These are phyloP conservation scores for Crocodylus rhombifer DNA, from an alignment of 2,797 vertebrate genomes.

Conservation along the genomic window DNA sequence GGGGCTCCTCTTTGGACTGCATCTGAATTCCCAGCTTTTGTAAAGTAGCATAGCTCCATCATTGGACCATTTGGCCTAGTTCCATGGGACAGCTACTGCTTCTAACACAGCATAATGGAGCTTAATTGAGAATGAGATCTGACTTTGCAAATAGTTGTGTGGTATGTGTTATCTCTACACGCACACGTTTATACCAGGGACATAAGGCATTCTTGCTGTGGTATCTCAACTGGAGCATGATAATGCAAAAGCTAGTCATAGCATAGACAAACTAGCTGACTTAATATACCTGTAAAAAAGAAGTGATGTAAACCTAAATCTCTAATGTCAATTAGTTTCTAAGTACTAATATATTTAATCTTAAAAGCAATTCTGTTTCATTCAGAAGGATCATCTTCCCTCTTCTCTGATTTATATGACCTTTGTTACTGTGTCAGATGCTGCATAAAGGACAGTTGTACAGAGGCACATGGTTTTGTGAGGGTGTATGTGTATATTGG, in stretches of 20 bases:
- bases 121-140: background rate
- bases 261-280: background rate
- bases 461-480: too few species aligned
- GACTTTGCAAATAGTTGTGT: background rate
- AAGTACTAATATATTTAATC: background rate
- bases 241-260: background rate
- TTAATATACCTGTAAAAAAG: background rate
- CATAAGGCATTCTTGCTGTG: background rate
- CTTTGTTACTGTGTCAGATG: background rate
- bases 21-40: background rate
- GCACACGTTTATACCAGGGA: background rate
- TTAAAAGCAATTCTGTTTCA: background rate
- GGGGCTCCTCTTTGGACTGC: background rate
- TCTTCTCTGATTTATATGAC: background rate
- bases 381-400: background rate
- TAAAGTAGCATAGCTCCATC: background rate
- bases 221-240: background rate
- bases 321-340: background rate
- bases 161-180: background rate
- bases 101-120: background rate
- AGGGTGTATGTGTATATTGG: background rate
- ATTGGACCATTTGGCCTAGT: fast-evolving
- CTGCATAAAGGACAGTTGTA: background rate
- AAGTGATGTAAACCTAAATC: background rate
- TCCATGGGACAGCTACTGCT: background rate